These are phyloP conservation scores for Miltochrista miniata DNA, from an alignment of 2,888 invertebrate species.

Conservation along the genomic window DNA sequence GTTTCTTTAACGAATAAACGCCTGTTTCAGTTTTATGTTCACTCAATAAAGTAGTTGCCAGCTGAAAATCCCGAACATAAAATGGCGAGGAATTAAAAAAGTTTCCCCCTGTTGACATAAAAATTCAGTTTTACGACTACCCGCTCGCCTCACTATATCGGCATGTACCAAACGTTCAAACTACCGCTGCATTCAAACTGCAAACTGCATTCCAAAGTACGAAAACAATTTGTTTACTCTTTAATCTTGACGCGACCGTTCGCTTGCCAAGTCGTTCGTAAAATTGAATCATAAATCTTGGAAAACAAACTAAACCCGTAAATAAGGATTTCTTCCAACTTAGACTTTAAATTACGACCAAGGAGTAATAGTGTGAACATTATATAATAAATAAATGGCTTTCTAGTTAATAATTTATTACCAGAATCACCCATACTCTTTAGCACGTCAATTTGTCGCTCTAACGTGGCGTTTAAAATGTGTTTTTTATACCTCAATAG, in stretches of 20 bases:
- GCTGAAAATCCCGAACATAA: conserved; percentile 45
- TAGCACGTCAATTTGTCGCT: too few relatives aligned
- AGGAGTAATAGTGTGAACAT: neutral
- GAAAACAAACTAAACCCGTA: conserved; percentile 30
- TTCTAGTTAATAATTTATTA: too few relatives aligned
- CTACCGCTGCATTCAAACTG: too few relatives aligned
- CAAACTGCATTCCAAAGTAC: conserved; percentile 51
- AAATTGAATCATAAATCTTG: conserved; percentile 38
- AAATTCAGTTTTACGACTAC: conserved; percentile 62
- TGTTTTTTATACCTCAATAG: too few relatives aligned
- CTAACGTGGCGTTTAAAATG: too few relatives aligned
- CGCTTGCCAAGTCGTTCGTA: conserved; percentile 31
- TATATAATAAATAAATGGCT: neutral
- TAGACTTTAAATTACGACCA: conserved; percentile 26
- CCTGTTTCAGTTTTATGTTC: conserved; percentile 29
- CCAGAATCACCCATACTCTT: too few relatives aligned
- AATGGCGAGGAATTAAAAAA: conserved; percentile 65
- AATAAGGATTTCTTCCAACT: conserved; percentile 9
- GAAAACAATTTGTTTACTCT: conserved; percentile 45
- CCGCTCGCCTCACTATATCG: conserved; percentile 22
- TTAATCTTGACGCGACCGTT: conserved; percentile 27
- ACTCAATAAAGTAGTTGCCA: conserved; percentile 29
- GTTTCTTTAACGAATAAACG: conserved; percentile 16
- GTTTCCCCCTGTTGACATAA: conserved; percentile 61
- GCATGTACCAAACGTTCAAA: conserved; percentile 24